A percentile compares a stretch with the other conserved stretches of the same genome.
phyloP scores from a whole-genome alignment of 2,888 invertebrate genomes.

The Nesidiocoris tenuis region DNA sequence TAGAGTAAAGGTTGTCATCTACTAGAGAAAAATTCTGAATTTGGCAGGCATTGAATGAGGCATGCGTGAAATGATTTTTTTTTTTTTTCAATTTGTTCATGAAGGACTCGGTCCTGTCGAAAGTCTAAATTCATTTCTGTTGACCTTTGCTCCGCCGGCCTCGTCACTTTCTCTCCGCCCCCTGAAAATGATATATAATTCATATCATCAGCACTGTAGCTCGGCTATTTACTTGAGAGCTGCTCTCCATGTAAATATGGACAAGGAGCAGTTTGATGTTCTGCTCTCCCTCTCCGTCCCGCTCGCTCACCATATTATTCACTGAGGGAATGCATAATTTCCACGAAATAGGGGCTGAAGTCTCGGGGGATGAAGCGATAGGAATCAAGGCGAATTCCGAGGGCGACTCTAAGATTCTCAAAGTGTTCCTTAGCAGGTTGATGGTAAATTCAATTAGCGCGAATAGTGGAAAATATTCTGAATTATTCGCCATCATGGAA shows the following conservation, averaged over 20 bases:
- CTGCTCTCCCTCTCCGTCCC: slow-evolving; percentile 3
- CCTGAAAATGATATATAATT: neutral
- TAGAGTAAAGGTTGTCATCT: no score
- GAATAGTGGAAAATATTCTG: no score
- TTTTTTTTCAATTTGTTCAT: no score
- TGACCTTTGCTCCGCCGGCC: no score
- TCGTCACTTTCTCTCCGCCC: neutral
- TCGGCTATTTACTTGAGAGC: neutral
- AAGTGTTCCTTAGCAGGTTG: neutral
- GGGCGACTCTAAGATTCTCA: no score
- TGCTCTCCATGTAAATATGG: slow-evolving; percentile 21
- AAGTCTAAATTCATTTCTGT: no score
- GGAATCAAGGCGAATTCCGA: neutral
- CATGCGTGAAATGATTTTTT: no score
- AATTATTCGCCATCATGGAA: no score
- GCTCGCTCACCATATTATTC: slow-evolving; percentile 18
- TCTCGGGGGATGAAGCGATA: neutral
- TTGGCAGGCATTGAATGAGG: no score
- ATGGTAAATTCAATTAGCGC: neutral
- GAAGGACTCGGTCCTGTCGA: no score
- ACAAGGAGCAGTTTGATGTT: slow-evolving; percentile 23
- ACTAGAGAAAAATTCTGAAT: no score
- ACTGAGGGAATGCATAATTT: slow-evolving; percentile 33
- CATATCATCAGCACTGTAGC: neutral
- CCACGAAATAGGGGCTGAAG: neutral